Base-by-base conservation (phyloP, 1,140 invertebrate genomes). In the Caenorhabditis elegans region DNA sequence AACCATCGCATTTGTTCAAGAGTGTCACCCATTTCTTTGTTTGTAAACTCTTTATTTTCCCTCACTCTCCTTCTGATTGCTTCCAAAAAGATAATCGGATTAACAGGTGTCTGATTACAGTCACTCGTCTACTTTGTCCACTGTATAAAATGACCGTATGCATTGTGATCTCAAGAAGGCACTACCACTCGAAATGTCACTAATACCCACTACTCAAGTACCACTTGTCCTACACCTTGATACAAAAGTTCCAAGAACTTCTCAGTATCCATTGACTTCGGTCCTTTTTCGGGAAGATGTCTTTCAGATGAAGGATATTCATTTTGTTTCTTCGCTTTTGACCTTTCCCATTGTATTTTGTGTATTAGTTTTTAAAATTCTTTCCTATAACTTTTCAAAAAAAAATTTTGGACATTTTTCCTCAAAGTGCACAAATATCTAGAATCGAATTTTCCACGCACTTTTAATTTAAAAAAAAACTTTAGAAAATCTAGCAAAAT, bases 181-280 rank as follows among this genome's bases (percentile, higher is more conserved):
- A 60, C 39, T 15, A n/a, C 34, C 60, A 70, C 60, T 70, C 60
- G 34, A 70, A 22, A 70, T 39, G 60, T 70, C 60, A 70, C 60
- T 70, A 70, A 70, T 70, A 70, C 60, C 60, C 60, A n/a, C 17
- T 70, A 70, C 60, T 70, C 60, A 70, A 70, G 60, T 70, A 22
- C 60, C 60, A 70, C 60, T 70, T 70, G 60, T 70, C 60, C 60
- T 70, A 70, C 60, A 70, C 60, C 60, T 70, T 70, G 60, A 70
- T 70, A 70, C 60, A 70, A 39, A 70, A 70, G 19, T 39, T 39
- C 34, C 19, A 70, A 70, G 60, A 70, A 43, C 34, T 43, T 70
- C 49, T 22, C 49, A 53, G 24, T 70, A 34, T 70, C 60, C 34
- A 70, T 70, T 19, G n/a, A 60, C 28, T 34, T 6, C 6, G 28